Conservation (phyloP, 2,797 vertebrate genomes). For the Enteromius radiatus region DNA sequence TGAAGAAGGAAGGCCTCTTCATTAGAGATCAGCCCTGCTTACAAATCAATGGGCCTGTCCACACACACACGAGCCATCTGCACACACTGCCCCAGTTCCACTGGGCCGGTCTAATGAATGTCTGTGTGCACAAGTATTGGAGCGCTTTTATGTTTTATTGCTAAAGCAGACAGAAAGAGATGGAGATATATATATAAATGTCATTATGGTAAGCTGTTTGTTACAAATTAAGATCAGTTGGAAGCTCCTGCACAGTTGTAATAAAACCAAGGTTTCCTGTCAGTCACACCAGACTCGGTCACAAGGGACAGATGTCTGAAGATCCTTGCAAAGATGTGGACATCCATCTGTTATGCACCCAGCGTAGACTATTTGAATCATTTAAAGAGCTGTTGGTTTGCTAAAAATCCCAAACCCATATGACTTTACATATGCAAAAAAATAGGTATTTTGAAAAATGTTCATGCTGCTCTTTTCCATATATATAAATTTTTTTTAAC, state of each 20-base stretch:
- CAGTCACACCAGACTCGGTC: not conserved
- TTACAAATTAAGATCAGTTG: not conserved
- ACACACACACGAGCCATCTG: slow-evolving; percentile 32
- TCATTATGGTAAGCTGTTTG: not conserved
- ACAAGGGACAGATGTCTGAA: not conserved
- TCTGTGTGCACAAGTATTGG: slow-evolving; percentile 26
- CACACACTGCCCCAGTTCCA: slow-evolving; percentile 41
- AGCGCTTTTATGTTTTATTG: not conserved
- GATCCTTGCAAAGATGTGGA: not conserved
- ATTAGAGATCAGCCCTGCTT: slow-evolving; percentile 60
- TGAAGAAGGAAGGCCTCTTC: slow-evolving; percentile 59
- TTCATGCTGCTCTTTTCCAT: not conserved
- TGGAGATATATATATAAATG: not conserved
- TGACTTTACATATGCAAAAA: not conserved
- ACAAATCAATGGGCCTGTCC: slow-evolving; percentile 58
- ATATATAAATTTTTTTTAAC: not conserved
- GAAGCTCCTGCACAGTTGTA: not conserved
- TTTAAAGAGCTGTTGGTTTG: not conserved
- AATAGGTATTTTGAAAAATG: not conserved
- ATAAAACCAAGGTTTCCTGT: not conserved
- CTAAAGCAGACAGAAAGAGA: not conserved
- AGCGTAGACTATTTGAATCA: not conserved
- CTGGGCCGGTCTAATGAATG: slow-evolving; percentile 9
- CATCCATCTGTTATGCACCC: not conserved
- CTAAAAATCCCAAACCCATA: not conserved